Conservation (phyloP, 2,888 invertebrate species). For the Dryadula phaetusa region DNA sequence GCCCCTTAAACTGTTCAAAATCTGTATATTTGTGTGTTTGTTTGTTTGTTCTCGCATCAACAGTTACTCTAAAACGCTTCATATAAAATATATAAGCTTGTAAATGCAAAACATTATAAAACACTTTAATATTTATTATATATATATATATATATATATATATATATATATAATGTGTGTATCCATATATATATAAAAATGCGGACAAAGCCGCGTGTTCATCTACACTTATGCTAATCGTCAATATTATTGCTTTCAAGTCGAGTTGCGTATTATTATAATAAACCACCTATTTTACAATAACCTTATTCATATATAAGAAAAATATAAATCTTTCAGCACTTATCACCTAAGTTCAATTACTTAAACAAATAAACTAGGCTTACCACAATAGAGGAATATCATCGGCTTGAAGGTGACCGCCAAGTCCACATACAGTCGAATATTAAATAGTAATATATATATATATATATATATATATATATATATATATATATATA, state of each 20-base stretch:
- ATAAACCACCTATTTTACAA: neutral
- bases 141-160: constrained; percentile 2
- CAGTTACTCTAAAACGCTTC: constrained; percentile 18
- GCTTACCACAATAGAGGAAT: neutral
- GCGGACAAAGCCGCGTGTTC: constrained; percentile 2
- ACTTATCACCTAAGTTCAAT: neutral
- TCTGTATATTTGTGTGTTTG: neutral
- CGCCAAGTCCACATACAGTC: too few species aligned
- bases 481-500: too few species aligned
- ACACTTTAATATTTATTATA: too few species aligned
- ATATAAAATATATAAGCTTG: constrained; percentile 25
- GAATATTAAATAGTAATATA: too few species aligned
- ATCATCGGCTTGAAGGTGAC: too few species aligned
- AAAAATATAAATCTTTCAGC: neutral
- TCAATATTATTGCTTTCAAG: constrained; percentile 15
- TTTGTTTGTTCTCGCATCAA: constrained; percentile 5
- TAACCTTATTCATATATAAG: neutral
- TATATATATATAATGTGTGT: constrained; percentile 6
- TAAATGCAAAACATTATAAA: constrained; percentile 26
- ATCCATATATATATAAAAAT: constrained; percentile 8
- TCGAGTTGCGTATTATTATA: neutral
- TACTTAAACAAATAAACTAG: constrained; percentile 7
- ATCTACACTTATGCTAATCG: neutral
- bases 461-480: too few species aligned
- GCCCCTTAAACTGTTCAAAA: constrained; percentile 21